Conservation (phyloP, 1,140 invertebrate genomes). For the Procambarus clarkii region DNA sequence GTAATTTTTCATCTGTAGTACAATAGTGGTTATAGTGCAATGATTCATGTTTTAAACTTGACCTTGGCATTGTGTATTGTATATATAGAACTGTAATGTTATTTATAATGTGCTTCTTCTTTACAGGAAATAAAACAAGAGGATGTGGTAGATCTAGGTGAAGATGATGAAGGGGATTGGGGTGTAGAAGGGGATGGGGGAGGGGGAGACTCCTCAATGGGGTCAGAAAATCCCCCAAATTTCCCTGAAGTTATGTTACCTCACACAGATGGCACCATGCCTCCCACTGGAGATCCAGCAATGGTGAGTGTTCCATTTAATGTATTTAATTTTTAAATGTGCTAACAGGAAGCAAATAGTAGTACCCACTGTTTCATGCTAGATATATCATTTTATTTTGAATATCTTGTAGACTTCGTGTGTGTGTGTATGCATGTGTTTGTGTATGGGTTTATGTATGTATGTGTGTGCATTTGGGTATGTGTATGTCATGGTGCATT, state of each 20-base stretch:
- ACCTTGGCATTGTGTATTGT: neutral
- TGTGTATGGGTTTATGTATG: neutral
- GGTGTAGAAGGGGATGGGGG: constrained; percentile 70
- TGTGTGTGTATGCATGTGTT: neutral
- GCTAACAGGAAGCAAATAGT: constrained; percentile 54
- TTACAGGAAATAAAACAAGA: constrained; percentile 73
- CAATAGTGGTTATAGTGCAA: neutral
- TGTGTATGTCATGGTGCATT: too few species aligned
- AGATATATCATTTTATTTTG: neutral
- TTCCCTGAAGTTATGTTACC: constrained; percentile 72
- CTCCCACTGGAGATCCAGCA: constrained; percentile 67
- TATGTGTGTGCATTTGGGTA: neutral
- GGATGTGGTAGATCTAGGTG: constrained; percentile 71
- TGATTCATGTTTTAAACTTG: neutral
- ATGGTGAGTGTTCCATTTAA: constrained; percentile 72
- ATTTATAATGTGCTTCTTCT: constrained; percentile 12
- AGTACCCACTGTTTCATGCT: neutral
- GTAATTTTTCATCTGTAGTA: neutral
- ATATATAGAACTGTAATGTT: neutral
- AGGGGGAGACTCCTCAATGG: constrained; percentile 65
- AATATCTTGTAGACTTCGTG: neutral
- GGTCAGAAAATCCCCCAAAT: constrained; percentile 70
- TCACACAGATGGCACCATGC: constrained; percentile 63
- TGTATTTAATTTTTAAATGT: constrained; percentile 34
- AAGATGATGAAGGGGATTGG: constrained; percentile 72